Percentiles rank a stretch among this genome's conserved stretches.
These are phyloP conservation scores for Falco punctatus DNA, from an alignment of 2,113 vertebrate genomes.

Conservation along the genomic window DNA sequence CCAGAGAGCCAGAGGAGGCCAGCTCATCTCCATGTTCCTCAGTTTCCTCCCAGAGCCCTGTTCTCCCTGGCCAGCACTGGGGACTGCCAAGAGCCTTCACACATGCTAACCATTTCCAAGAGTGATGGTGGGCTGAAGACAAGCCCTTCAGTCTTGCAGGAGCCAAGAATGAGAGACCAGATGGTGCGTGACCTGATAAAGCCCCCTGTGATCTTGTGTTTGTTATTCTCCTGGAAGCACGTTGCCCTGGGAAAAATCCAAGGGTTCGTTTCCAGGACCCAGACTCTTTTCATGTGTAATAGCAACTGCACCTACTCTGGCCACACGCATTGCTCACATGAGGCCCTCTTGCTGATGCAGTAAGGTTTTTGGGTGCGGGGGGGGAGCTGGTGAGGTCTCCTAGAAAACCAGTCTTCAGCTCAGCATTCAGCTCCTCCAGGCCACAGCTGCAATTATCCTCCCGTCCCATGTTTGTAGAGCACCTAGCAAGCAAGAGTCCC, in stretches of 20 bases:
- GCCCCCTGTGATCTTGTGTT: constrained; percentile 44
- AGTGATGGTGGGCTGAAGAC: constrained; percentile 16
- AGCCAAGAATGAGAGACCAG: constrained; percentile 46
- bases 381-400: background rate
- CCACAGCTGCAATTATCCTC: background rate
- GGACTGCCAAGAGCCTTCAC: background rate
- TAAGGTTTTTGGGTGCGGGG: background rate
- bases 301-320: constrained; percentile 28
- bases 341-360: background rate
- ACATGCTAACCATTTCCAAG: constrained; percentile 26
- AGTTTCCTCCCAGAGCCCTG: background rate
- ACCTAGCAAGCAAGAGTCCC: background rate
- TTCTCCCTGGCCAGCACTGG: background rate
- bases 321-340: background rate
- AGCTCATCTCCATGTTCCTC: background rate
- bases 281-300: background rate
- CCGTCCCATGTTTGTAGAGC: background rate
- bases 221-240: constrained; percentile 29
- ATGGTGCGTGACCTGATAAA: constrained; percentile 29
- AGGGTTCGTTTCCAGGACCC: constrained; percentile 7
- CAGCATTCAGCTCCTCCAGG: background rate
- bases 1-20: background rate
- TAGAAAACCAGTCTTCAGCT: background rate
- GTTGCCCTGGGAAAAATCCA: constrained; percentile 22
- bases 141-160: background rate